Conservation (phyloP, 2,797 vertebrate species). For the Brachyalestes nurse region DNA sequence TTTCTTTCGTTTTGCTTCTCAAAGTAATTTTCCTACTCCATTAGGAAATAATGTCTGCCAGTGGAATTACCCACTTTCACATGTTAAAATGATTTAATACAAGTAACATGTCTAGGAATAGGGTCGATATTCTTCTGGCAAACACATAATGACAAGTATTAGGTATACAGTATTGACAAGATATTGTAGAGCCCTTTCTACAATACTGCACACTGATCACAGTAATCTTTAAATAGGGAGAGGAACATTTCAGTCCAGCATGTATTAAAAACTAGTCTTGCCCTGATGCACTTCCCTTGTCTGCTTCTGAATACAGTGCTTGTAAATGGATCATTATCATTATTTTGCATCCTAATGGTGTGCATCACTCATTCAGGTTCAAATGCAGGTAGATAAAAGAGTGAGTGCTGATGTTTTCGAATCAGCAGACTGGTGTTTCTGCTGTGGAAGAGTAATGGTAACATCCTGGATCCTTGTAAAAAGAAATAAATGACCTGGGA, state of each 20-base stretch:
- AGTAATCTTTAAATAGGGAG: background rate
- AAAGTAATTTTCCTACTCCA: too few relatives aligned
- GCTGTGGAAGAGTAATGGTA: background rate
- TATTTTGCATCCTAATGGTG: slow-evolving; percentile 9
- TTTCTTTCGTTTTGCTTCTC: too few relatives aligned
- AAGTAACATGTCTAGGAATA: too few relatives aligned
- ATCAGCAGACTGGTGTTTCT: background rate
- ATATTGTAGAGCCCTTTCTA: background rate
- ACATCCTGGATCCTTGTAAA: background rate
- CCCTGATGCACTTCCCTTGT: background rate
- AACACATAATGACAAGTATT: too few relatives aligned
- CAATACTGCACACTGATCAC: background rate
- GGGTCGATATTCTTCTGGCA: too few relatives aligned
- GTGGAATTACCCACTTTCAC: too few relatives aligned
- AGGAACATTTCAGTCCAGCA: background rate
- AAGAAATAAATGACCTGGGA: background rate
- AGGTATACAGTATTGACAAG: too few relatives aligned
- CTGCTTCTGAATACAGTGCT: background rate
- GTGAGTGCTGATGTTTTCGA: background rate
- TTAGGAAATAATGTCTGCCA: too few relatives aligned
- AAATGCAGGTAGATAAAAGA: background rate
- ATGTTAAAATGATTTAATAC: too few relatives aligned
- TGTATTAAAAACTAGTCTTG: slow-evolving; percentile 1
- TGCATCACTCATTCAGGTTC: background rate
- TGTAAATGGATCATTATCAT: slow-evolving; percentile 6